Evolutionary conservation across 2,797 vertebrate species (phyloP).

Genomic region (Cuculus canorus): DNA sequence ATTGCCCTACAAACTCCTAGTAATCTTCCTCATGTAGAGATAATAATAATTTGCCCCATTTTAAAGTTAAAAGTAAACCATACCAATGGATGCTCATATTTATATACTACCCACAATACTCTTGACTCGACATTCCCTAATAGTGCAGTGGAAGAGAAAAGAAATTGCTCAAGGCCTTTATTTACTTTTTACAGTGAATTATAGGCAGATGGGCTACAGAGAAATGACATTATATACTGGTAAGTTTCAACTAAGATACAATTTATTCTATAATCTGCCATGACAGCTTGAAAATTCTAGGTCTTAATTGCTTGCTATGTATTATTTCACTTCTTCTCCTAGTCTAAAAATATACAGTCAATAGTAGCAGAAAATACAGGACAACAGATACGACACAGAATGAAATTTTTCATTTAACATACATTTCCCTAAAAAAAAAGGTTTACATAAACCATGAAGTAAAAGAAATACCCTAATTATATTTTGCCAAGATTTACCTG

Average conservation of each 20-base stretch:
- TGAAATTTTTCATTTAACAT: background rate
- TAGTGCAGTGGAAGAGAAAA: background rate
- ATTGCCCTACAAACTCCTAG: background rate
- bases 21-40: background rate
- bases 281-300: conserved; percentile 36
- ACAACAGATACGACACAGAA: background rate
- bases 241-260: background rate
- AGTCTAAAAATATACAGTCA: background rate
- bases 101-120: background rate
- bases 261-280: conserved; percentile 7
- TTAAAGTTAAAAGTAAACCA: background rate
- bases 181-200: conserved; percentile 13
- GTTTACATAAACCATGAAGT: background rate
- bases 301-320: conserved; percentile 35
- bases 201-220: background rate
- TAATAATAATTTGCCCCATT: background rate
- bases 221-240: background rate
- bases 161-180: background rate
- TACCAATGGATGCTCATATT: background rate
- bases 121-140: background rate
- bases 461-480: background rate
- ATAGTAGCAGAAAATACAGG: background rate
- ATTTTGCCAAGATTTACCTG: background rate
- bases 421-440: background rate
- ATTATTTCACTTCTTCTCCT: background rate